Evolutionary conservation across 2,113 vertebrate genomes (phyloP).

Genomic region (Athene cunicularia): DNA sequence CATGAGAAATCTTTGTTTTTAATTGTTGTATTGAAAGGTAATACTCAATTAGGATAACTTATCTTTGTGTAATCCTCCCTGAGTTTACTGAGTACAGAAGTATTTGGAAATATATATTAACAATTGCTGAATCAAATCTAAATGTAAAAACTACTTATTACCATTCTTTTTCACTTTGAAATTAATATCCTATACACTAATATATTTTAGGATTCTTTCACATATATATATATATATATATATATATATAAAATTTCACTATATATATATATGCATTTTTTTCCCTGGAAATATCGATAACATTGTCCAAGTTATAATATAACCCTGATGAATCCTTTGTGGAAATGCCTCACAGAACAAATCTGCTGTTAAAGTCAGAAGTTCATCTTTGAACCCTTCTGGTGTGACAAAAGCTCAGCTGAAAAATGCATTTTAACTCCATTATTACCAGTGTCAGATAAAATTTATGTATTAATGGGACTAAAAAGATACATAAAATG

Average conservation of each 20-base stretch:
- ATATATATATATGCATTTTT: neutral
- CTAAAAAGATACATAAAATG: neutral
- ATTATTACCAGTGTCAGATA: neutral
- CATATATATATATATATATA: neutral
- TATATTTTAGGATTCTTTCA: neutral
- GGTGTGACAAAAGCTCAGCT: neutral
- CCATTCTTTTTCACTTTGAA: neutral
- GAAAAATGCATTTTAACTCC: slow-evolving; percentile 9
- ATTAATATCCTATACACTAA: neutral
- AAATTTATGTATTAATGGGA: neutral
- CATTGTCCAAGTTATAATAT: neutral
- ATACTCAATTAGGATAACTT: neutral
- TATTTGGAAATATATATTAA: neutral
- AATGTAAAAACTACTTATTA: neutral
- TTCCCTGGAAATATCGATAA: neutral
- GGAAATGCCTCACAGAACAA: neutral
- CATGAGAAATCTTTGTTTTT: neutral
- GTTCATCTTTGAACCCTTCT: slow-evolving; percentile 21
- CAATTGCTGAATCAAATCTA: neutral
- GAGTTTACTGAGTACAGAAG: neutral
- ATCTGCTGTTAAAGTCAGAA: slow-evolving; percentile 2
- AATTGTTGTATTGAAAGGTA: neutral
- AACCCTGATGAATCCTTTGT: neutral
- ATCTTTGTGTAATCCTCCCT: neutral
- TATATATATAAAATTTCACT: neutral